Conservation (phyloP, 2,797 vertebrate genomes). For the Chelonia mydas region DNA sequence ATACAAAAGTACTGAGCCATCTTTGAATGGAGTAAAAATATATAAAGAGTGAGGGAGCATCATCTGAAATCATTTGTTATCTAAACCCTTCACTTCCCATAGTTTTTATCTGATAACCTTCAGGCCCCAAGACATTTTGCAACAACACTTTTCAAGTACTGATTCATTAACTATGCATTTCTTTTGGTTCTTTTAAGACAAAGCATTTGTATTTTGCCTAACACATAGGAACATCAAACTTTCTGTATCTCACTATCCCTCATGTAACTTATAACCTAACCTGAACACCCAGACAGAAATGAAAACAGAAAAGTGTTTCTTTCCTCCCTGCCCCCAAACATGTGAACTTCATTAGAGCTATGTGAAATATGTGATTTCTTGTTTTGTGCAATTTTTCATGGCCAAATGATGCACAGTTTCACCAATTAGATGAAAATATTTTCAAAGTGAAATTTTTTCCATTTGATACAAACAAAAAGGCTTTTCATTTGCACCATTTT, state of each 20-base stretch:
- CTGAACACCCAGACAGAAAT: background rate
- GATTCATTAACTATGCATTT: constrained; percentile 15
- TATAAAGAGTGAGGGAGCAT: background rate
- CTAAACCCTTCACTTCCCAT: background rate
- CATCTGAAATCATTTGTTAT: constrained; percentile 8
- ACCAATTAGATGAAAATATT: background rate
- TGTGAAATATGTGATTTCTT: background rate
- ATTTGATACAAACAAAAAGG: background rate
- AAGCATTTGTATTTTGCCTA: constrained; percentile 13
- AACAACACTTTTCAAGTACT: constrained; percentile 7
- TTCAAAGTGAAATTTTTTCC: background rate
- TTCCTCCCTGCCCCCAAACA: background rate
- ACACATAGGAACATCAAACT: background rate
- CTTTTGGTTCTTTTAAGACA: background rate
- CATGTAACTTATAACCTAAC: background rate
- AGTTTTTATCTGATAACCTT: background rate
- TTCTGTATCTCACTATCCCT: rapidly evolving
- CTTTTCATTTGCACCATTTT: background rate
- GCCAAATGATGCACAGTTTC: background rate
- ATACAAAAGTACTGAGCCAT: constrained; percentile 5
- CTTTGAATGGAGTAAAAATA: constrained; percentile 30
- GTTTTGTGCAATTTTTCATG: background rate
- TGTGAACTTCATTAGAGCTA: background rate
- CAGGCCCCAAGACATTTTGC: background rate
- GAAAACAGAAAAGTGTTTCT: background rate